Conservation (phyloP, 2,888 invertebrate genomes). For the Dendrolimus pini region DNA sequence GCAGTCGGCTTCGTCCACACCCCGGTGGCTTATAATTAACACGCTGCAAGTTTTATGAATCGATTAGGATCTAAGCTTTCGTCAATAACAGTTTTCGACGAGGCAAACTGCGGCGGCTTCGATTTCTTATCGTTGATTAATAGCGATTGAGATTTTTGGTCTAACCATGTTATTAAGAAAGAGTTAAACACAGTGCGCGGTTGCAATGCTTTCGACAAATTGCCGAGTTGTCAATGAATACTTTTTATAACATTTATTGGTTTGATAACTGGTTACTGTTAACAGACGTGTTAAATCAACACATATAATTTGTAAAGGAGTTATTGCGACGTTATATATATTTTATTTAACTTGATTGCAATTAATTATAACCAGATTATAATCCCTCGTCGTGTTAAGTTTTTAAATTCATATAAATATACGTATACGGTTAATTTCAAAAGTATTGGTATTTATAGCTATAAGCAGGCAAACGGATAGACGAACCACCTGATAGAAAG, state of each 20-base stretch:
- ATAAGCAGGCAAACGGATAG: no score
- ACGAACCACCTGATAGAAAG: no score
- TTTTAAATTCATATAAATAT: no score
- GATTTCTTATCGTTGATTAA: conserved; percentile 72
- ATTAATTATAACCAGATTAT: no score
- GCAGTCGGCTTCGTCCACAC: conserved; percentile 40
- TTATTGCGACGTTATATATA: no score
- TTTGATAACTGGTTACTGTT: background rate
- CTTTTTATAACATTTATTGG: background rate
- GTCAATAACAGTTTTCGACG: conserved; percentile 72
- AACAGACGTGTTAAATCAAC: background rate
- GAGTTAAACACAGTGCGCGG: conserved; percentile 48
- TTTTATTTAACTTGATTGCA: no score
- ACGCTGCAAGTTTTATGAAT: conserved; percentile 74
- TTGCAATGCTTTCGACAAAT: conserved; percentile 56
- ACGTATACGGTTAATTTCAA: no score
- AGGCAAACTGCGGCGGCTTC: conserved; percentile 34
- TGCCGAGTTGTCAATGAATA: conserved; percentile 19
- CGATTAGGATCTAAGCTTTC: conserved; percentile 77
- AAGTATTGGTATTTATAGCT: no score
- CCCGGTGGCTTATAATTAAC: conserved; percentile 76
- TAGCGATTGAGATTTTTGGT: conserved; percentile 70
- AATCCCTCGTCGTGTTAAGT: no score
- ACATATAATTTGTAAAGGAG: background rate
- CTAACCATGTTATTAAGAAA: conserved; percentile 61